phyloP scores from a whole-genome alignment of 1,140 invertebrate genomes.

The Holotrichia oblita region DNA sequence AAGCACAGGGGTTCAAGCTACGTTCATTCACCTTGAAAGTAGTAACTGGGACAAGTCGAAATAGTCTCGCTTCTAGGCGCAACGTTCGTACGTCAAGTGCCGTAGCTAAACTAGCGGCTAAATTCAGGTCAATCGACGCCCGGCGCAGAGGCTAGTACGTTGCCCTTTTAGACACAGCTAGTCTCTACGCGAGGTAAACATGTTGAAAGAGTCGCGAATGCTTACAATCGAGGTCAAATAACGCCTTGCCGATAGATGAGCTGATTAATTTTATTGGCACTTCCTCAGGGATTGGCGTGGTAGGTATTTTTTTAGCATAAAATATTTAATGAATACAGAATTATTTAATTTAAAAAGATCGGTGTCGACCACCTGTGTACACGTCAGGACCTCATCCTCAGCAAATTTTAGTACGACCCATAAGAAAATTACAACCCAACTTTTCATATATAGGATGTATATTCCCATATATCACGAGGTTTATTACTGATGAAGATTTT shows the following conservation, averaged over 20 bases:
- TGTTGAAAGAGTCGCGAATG: constrained; percentile 44
- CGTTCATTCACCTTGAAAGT: constrained; percentile 57
- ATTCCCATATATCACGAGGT: neutral
- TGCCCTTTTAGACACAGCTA: constrained; percentile 53
- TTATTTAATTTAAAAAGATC: no score
- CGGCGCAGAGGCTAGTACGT: constrained; percentile 55
- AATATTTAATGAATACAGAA: no score
- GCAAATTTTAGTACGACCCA: no score
- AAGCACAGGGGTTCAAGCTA: neutral
- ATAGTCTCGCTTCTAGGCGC: constrained; percentile 46
- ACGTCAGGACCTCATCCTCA: no score
- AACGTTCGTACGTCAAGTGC: neutral
- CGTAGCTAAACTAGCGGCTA: neutral
- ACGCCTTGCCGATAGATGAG: constrained; percentile 50
- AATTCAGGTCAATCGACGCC: constrained; percentile 56
- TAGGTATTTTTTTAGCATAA: no score
- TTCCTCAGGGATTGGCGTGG: no score
- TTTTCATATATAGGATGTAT: no score
- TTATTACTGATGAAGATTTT: neutral
- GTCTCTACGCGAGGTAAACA: constrained; percentile 19
- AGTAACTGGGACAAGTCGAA: constrained; percentile 49
- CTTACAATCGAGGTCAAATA: constrained; percentile 56
- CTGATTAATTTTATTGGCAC: no score
- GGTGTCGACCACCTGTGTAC: no score
- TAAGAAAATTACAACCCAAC: no score